Evolutionary conservation across 2,888 invertebrate genomes (phyloP), one percentile per base, ranked within the genome.

Genomic region (Allophyes oxyacanthae): DNA sequence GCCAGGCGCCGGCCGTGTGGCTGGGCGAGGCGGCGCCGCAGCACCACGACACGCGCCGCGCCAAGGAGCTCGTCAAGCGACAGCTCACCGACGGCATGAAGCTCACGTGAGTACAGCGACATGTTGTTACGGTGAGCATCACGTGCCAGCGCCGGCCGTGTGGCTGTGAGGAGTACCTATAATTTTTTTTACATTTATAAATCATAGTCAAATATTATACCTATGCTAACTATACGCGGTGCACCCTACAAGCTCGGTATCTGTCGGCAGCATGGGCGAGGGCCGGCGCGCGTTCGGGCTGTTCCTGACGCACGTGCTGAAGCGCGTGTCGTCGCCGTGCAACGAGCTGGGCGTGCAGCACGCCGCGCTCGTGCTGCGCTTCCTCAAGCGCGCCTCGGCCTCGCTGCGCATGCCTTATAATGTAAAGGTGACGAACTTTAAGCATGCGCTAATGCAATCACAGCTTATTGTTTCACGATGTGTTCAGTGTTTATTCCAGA

Each of bases 221-320:
- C n/a, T n/a, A n/a, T n/a, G n/a, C n/a, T n/a, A n/a, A n/a, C n/a
- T n/a, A n/a, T n/a, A n/a, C n/a, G n/a, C n/a, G n/a, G 20, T 20
- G 20, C 40, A 1, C 26, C 20, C 25, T 13, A 1, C 0, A n/a
- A 37, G n/a, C n/a, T 53, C 0, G 6, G 3, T 28, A 28, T 28
- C 7, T 26, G 85, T 33, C 36, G 2, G 20, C 89, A 96, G 96
- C 11, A 94, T 94, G 87, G 95, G 95, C 54, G 97, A 97, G 83
- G 96, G 96, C 0, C 95, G 98, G 6, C 96, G 96, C 85, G 96
- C 96, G 0, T 98, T 98, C 87, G 96, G 96, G 0, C 94, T 96
- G 77, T 98, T 97, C 91, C 94, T 98, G 63, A 95, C 96, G 69
- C 95, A 96, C 83, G 95, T 98, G 59, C 89, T 98, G 74, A 95